Conservation (phyloP, 2,797 vertebrate species). For the Rhabdomys pumilio region DNA sequence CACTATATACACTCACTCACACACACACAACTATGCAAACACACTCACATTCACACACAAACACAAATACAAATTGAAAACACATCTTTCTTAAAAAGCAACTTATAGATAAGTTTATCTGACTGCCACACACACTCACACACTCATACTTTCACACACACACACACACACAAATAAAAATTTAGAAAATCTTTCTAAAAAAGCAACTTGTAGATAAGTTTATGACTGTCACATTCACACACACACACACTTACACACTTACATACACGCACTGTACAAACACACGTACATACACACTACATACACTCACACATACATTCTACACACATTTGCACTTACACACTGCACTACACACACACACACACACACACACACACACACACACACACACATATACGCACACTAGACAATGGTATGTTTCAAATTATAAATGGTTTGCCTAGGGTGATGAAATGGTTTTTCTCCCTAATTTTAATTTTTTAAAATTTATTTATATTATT, state of each 20-base stretch:
- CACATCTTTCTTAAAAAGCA: too few relatives aligned
- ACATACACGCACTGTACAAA: neutral
- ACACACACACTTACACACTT: neutral
- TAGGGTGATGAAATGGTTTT: neutral
- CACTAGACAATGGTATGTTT: neutral
- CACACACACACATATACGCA: neutral
- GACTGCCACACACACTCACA: too few relatives aligned
- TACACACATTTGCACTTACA: neutral
- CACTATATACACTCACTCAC: too few relatives aligned
- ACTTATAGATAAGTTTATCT: too few relatives aligned
- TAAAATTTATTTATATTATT: neutral
- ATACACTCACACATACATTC: neutral
- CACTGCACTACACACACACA: neutral
- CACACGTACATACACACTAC: neutral
- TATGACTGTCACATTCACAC: neutral
- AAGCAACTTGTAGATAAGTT: neutral
- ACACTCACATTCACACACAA: too few relatives aligned
- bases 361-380: too few relatives aligned
- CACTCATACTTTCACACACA: too few relatives aligned
- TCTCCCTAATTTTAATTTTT: neutral
- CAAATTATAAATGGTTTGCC: neutral
- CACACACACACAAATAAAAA: too few relatives aligned
- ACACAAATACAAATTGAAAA: neutral
- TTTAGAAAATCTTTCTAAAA: too few relatives aligned
- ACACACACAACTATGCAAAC: too few relatives aligned